A percentile compares a stretch with the other conserved stretches of the same genome.
These are phyloP conservation scores for Acrocephalus arundinaceus DNA, from an alignment of 2,113 vertebrate species.

Conservation along the genomic window DNA sequence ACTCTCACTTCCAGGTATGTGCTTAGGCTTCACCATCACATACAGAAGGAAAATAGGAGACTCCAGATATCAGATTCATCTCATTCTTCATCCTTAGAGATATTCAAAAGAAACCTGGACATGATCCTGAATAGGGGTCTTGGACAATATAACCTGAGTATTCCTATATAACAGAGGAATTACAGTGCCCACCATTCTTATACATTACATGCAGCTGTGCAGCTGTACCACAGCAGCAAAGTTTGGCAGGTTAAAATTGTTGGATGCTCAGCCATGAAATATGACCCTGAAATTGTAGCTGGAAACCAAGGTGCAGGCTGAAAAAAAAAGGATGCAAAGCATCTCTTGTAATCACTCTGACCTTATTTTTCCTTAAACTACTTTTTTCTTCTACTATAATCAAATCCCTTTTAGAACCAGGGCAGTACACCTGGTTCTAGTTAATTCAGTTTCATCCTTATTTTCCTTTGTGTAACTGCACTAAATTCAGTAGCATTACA, in stretches of 20 bases:
- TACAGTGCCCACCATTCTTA: background rate
- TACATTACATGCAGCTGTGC: accelerated
- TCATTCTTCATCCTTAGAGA: background rate
- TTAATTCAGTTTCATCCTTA: background rate
- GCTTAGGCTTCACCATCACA: background rate
- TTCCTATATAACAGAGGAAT: background rate
- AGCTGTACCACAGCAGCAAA: background rate
- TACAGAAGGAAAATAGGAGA: background rate
- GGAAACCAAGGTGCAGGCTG: background rate
- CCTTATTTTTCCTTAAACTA: background rate
- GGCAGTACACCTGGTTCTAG: background rate
- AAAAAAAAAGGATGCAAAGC: background rate
- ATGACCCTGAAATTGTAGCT: background rate
- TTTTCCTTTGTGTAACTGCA: background rate
- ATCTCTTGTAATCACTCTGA: background rate
- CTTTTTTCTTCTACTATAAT: background rate
- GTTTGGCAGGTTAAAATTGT: background rate
- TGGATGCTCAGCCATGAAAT: background rate
- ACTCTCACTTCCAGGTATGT: background rate
- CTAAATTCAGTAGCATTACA: background rate
- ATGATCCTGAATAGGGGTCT: background rate
- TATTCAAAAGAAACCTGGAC: background rate
- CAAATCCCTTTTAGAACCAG: background rate
- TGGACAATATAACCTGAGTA: background rate
- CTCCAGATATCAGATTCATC: background rate